Percentiles rank a stretch among this genome's conserved stretches.
These are phyloP conservation scores for Esox masquinongy DNA, from an alignment of 2,797 vertebrate genomes.

Conservation along the genomic window DNA sequence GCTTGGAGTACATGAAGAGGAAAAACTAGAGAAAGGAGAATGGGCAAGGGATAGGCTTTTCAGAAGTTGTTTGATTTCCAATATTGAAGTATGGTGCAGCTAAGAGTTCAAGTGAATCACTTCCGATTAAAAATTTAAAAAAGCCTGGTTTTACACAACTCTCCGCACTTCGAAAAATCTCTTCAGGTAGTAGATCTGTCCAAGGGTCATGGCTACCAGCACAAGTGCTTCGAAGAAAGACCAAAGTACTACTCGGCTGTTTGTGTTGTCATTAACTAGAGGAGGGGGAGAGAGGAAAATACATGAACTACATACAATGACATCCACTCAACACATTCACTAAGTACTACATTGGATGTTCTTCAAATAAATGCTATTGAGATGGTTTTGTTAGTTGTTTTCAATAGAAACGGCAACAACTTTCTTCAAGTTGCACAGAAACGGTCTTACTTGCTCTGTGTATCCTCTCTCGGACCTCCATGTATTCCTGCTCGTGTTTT, in stretches of 20 bases:
- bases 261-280: constrained; percentile 99
- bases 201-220: constrained; percentile 97
- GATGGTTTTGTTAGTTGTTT: background rate
- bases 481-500: constrained; percentile 99
- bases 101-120: constrained; percentile 5
- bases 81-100: background rate
- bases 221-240: constrained; percentile 99
- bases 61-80: background rate
- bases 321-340: background rate
- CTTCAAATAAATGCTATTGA: background rate
- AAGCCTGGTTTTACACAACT: constrained; percentile 61
- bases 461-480: constrained; percentile 99
- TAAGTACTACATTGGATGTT: background rate
- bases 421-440: background rate
- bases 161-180: constrained; percentile 99
- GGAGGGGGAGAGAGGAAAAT: constrained; percentile 1
- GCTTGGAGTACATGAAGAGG: background rate
- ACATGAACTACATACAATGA: background rate
- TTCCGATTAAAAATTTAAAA: background rate
- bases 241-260: constrained; percentile 99
- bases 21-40: background rate
- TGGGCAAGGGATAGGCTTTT: background rate
- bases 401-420: background rate
- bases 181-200: constrained; percentile 99
- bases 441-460: constrained; percentile 92